Percentiles rank a stretch among this genome's conserved stretches.
These are phyloP conservation scores for Romanomermis culicivorax DNA, from an alignment of 2,888 invertebrate species.

Conservation along the genomic window DNA sequence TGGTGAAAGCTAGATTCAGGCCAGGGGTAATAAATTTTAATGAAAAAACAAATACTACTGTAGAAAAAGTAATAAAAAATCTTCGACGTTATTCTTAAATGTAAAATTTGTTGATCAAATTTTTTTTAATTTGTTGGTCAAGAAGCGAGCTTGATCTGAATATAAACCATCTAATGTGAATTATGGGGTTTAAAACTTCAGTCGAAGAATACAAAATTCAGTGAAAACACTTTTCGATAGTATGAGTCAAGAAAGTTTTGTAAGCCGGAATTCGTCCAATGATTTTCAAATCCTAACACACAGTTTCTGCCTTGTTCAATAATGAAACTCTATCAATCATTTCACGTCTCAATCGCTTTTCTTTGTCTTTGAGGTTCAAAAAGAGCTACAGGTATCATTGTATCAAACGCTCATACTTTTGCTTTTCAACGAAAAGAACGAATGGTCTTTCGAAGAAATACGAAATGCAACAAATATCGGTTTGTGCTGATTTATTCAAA, in stretches of 20 bases:
- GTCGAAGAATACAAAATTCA: no score
- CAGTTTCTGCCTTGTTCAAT: no score
- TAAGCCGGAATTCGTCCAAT: no score
- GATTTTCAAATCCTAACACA: no score
- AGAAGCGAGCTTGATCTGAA: no score
- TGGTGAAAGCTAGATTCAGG: slow-evolving; percentile 60
- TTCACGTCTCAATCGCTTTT: neutral
- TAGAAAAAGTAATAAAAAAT: neutral
- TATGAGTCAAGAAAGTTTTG: no score
- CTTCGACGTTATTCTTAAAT: neutral
- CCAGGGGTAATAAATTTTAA: slow-evolving; percentile 39
- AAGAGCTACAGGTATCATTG: slow-evolving; percentile 63
- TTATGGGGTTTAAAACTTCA: no score
- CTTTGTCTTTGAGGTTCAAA: slow-evolving; percentile 12
- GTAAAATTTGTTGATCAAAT: no score
- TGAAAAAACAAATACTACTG: neutral
- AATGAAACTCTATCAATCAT: no score
- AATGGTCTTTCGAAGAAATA: slow-evolving; percentile 65
- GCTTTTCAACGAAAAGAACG: slow-evolving; percentile 69
- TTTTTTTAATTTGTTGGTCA: no score
- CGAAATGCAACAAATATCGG: slow-evolving; percentile 67
- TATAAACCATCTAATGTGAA: no score
- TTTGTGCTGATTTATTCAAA: slow-evolving; percentile 8
- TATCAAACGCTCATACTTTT: slow-evolving; percentile 85
- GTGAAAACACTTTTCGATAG: no score